Percentiles rank a stretch among this genome's conserved stretches.
phyloP scores from a whole-genome alignment of 2,113 vertebrate genomes.

The Gavia stellata region DNA sequence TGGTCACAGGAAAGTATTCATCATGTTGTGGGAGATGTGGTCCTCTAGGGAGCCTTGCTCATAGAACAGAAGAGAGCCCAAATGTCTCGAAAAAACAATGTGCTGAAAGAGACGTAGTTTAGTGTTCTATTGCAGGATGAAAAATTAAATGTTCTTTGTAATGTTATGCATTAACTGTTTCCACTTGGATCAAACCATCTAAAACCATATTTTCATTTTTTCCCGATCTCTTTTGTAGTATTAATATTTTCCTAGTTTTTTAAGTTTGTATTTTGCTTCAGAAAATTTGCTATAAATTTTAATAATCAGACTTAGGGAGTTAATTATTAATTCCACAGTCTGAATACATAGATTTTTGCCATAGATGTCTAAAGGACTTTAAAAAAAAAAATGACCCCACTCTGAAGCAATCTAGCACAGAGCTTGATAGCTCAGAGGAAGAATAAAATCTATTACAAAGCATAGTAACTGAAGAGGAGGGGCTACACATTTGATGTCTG shows the following conservation, averaged over 20 bases:
- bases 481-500: not conserved
- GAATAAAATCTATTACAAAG: not conserved
- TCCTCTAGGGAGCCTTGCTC: not conserved
- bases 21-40: not conserved
- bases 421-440: not conserved
- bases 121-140: not conserved
- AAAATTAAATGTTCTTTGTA: not conserved
- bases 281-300: not conserved
- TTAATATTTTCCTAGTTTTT: not conserved
- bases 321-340: not conserved
- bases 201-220: not conserved
- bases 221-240: not conserved
- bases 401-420: not conserved
- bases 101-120: not conserved
- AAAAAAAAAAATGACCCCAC: not conserved
- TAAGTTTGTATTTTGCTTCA: not conserved
- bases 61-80: not conserved
- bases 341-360: not conserved
- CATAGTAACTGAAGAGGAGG: not conserved
- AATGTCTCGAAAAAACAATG: not conserved
- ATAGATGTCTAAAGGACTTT: not conserved
- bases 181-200: not conserved
- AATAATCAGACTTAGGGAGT: not conserved
- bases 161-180: not conserved
- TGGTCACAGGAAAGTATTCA: not conserved